Evolutionary conservation across 1,140 invertebrate genomes (phyloP), one percentile per base, ranked within the genome.

Genomic region (Limonius californicus): DNA sequence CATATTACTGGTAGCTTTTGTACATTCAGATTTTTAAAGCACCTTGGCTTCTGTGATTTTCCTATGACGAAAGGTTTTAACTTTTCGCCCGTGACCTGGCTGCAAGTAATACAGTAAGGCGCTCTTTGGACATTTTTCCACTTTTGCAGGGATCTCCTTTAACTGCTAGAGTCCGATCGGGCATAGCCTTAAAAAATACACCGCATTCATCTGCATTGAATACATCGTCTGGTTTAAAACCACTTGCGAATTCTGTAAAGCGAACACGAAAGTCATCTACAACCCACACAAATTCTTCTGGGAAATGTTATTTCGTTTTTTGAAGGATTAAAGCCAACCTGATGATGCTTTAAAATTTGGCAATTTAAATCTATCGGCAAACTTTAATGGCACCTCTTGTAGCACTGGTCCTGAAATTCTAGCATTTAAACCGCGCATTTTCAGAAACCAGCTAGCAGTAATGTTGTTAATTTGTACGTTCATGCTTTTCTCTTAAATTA

Each of bases 61-160:
- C 27, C 27, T 6, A 32, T 32, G 4, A 32, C 27, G 11, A 32
- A 11, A 6, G 27, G 27, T 32, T 32, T 32, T 32, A 32, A 32
- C 27, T 32, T 32, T 32, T 32, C 11, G 11, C 27, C 27, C 4
- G 27, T 32, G 4, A 32, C 11, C 27, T 32, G 4, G 27, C 27
- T 11, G 27, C 27, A 4, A 32, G 11, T 4, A 57, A 18, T 7
- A 57, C 16, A 14, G 55, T 57, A n/a, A 57, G 8, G 27, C 23
- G 27, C 15, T 57, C 55, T 30, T 57, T 57, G 11, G 12, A 18
- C 32, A 45, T 8, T 54, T 54, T 54, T 6, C 50, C 50, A 12
- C 7, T 16, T 8, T 19, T 8, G 15, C 50, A 54, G 3, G 7
- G 3, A 20, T 54, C 50, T 4, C 50, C 50, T 23, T 54, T 54